A percentile compares a stretch with the other conserved stretches of the same genome.
Evolutionary conservation across 2,888 invertebrate genomes (phyloP).

Genomic region (Hipparchia sbordonii): DNA sequence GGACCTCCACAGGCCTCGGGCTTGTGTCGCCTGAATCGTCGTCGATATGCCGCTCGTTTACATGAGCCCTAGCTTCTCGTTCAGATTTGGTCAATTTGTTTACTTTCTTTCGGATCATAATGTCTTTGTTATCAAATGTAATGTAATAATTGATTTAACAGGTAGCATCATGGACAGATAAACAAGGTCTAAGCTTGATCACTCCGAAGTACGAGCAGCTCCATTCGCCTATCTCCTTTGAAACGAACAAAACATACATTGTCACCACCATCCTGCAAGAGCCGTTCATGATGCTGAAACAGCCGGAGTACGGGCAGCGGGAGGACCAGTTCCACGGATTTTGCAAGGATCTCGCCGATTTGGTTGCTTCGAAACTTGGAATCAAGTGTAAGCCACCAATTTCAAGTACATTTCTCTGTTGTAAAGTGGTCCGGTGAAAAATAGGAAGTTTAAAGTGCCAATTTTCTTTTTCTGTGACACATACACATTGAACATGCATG

Average conservation of each 20-base stretch:
- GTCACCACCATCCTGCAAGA: slow-evolving; percentile 94
- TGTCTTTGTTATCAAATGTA: no score
- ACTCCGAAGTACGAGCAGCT: slow-evolving; percentile 90
- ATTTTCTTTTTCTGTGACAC: no score
- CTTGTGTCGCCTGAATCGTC: no score
- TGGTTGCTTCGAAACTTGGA: slow-evolving; percentile 90
- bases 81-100: no score
- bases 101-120: no score
- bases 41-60: no score
- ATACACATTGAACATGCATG: no score
- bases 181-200: slow-evolving; percentile 87
- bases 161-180: slow-evolving; percentile 94
- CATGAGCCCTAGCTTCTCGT: no score
- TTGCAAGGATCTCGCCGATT: slow-evolving; percentile 94
- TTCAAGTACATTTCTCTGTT: no score
- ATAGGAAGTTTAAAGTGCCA: no score
- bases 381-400: slow-evolving; percentile 88
- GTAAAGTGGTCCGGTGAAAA: no score
- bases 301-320: slow-evolving; percentile 84
- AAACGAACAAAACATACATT: slow-evolving; percentile 92
- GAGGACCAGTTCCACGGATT: slow-evolving; percentile 94
- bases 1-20: no score
- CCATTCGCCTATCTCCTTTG: slow-evolving; percentile 86
- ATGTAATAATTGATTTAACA: neutral
- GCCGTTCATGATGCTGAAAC: slow-evolving; percentile 92